phyloP scores from a whole-genome alignment of 1,140 invertebrate species.

The Trichonephila inaurata region DNA sequence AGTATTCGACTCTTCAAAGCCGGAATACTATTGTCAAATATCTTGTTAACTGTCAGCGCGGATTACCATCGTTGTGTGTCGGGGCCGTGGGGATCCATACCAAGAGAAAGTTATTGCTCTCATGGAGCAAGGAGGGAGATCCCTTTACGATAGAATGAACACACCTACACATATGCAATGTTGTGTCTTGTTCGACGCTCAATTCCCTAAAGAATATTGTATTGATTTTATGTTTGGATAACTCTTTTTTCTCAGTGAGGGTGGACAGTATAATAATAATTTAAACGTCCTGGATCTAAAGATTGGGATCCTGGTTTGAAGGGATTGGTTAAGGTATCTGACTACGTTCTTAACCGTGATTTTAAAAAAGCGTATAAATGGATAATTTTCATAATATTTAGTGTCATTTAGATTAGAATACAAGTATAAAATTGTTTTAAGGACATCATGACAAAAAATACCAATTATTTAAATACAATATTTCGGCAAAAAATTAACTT shows the following conservation, averaged over 20 bases:
- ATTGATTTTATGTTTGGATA: not conserved
- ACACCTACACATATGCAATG: not conserved
- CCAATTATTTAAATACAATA: no score
- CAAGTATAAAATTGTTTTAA: no score
- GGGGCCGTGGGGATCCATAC: conserved; percentile 40
- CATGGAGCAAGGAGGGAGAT: not conserved
- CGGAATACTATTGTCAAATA: conserved; percentile 51
- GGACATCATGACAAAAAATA: no score
- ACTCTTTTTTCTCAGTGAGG: not conserved
- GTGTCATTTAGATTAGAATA: no score
- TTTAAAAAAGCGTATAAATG: no score
- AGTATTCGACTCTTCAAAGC: conserved; percentile 14
- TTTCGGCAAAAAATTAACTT: no score
- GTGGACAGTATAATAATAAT: no score
- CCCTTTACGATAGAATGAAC: not conserved
- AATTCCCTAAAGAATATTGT: not conserved
- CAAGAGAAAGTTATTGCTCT: conserved; percentile 1
- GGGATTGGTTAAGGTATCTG: no score
- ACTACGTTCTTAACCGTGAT: no score
- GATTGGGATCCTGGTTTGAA: no score
- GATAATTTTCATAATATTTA: no score
- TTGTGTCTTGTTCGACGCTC: not conserved
- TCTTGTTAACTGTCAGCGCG: conserved; percentile 54
- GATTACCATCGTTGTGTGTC: conserved; percentile 39
- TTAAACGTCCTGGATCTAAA: no score